A percentile compares a stretch with the other conserved stretches of the same genome.
Evolutionary conservation across 2,888 invertebrate genomes (phyloP).

Genomic region (Dendrolimus houi): DNA sequence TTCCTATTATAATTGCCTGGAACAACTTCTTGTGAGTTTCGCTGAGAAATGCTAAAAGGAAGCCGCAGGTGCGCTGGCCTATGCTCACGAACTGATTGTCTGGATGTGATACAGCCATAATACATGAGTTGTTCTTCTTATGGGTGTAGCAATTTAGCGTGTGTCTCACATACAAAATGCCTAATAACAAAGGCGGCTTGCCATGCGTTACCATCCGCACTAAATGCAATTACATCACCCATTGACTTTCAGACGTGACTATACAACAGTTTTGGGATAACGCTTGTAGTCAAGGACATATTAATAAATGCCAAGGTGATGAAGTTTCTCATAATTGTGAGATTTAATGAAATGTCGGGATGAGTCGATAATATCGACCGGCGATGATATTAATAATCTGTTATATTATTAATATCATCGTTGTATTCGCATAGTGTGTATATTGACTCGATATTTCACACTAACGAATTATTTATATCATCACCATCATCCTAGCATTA

Average conservation of each 20-base stretch:
- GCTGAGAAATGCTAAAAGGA: background rate
- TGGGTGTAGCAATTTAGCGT: constrained; percentile 37
- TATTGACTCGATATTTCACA: no score
- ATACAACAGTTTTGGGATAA: background rate
- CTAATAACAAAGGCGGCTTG: constrained; percentile 37
- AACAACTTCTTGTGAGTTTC: background rate
- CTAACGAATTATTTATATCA: no score
- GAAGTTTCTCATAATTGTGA: no score
- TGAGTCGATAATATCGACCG: no score
- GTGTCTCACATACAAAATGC: constrained; percentile 56
- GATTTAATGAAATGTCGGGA: no score
- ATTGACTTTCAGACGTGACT: constrained; percentile 33
- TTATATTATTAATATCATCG: no score
- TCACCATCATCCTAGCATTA: no score
- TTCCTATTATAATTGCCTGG: background rate
- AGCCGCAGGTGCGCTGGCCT: constrained; percentile 15
- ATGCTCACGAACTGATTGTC: constrained; percentile 26
- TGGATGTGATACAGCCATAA: constrained; percentile 17
- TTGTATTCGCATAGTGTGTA: no score
- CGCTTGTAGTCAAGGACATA: no score
- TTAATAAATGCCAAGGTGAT: no score
- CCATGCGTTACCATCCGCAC: constrained; percentile 23
- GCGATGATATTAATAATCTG: no score
- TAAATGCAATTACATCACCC: constrained; percentile 30
- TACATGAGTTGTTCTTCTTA: constrained; percentile 27